Base-by-base conservation (phyloP, 2,113 vertebrate genomes). In the Cheilinus undulatus region DNA sequence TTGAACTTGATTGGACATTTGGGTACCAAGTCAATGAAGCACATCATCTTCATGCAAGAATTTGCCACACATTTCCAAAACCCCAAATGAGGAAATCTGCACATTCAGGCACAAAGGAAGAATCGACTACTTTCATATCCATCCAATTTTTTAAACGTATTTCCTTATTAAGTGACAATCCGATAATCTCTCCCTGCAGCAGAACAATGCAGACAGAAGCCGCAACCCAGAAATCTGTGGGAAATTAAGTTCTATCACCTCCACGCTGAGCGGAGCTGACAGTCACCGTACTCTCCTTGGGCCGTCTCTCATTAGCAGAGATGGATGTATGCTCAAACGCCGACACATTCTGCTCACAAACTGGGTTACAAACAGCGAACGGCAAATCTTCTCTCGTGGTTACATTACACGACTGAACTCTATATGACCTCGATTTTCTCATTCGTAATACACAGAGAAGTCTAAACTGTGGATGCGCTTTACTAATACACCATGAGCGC, bases 111-210 rank as follows among this genome's bases (percentile, higher is more conserved):
- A 9, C 26, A 40, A 42, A 43, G 26, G 69, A 58, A 73, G 66
- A 69, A 30, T 75, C 24, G 53, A 23, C 63, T 71, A 28, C 57
- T 69, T 61, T 56, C 14, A 73, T 58, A n/a, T 69, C 19, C 45
- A 43, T 27, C n/a, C 20, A 49, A 22, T n/a, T 65, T 57, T 66
- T 24, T 5, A 3, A 7, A 45, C 23, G 14, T 57, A 22, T 51
- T 48, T 40, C 51, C 28, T 79, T 74, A 82, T 87, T 83, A 78
- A 76, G 48, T 23, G 51, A 80, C 91, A 86, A 92, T 90, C 88
- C 24, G 30, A 88, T 91, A 86, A 92, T 89, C 83, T 78, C 62
- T 82, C 65, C 59, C 52, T 11, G 53, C 61, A 82, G 76, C 83
- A 74, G 82, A 80, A 84, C 76, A 80, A 86, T 28, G 45, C 45